Conservation (phyloP, 1,140 invertebrate genomes). For the Drosophila funebris region DNA sequence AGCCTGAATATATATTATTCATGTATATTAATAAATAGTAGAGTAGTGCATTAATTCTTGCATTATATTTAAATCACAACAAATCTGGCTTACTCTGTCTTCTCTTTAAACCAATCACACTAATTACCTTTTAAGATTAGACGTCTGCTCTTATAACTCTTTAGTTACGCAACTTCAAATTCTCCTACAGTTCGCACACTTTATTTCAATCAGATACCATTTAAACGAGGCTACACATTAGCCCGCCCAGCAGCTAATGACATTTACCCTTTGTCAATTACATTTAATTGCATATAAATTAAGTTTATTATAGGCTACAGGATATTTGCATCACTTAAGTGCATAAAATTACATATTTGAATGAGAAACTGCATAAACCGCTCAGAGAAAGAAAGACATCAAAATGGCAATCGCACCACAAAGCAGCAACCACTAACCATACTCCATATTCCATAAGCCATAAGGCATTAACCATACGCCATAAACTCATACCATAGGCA, state of each 20-base stretch:
- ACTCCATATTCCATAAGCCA: constrained; percentile 15
- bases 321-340: constrained; percentile 39
- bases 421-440: constrained; percentile 15
- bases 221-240: background rate
- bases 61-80: no score
- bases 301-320: constrained; percentile 39
- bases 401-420: constrained; percentile 33
- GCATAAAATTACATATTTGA: constrained; percentile 56
- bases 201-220: background rate
- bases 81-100: no score
- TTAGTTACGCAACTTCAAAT: background rate
- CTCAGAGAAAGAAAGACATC: constrained; percentile 41
- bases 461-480: no score
- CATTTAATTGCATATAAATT: constrained; percentile 21
- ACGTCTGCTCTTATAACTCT: background rate
- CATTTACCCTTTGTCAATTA: constrained; percentile 10
- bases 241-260: constrained; percentile 13
- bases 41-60: no score
- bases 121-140: no score
- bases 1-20: no score
- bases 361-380: constrained; percentile 23
- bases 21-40: no score
- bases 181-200: background rate
- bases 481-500: constrained; percentile 2
- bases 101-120: no score